These are phyloP conservation scores for Ctena decussata DNA, from an alignment of 2,888 invertebrate species.

Conservation along the genomic window DNA sequence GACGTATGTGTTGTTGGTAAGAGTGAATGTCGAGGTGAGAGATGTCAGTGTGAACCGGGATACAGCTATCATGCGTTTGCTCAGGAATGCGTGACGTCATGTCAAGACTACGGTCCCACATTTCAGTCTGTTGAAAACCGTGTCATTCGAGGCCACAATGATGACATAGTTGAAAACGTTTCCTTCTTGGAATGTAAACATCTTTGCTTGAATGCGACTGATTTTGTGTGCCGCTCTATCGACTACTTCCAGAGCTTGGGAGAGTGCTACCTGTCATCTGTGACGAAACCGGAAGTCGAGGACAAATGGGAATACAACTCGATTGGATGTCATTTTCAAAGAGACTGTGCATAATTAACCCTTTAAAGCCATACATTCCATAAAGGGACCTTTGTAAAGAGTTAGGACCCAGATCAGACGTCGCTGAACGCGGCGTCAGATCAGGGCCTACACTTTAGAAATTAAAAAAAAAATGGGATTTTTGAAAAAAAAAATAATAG, in stretches of 20 bases:
- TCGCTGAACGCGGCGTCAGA: too few species aligned
- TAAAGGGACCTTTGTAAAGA: too few species aligned
- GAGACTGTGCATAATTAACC: conserved; percentile 43
- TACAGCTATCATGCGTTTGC: conserved; percentile 41
- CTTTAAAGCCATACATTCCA: too few species aligned
- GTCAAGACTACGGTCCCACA: conserved; percentile 39
- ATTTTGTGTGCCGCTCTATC: conserved; percentile 50
- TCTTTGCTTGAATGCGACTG: conserved; percentile 15
- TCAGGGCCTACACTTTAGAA: too few species aligned
- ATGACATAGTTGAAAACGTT: conserved; percentile 17
- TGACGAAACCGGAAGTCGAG: conserved; percentile 21
- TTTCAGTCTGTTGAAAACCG: conserved; percentile 38
- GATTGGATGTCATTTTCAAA: conserved; percentile 52
- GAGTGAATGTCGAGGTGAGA: conserved; percentile 49
- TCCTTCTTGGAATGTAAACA: conserved; percentile 41
- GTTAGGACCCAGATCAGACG: too few species aligned
- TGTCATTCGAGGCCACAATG: conserved; percentile 54
- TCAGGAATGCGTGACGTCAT: conserved; percentile 28
- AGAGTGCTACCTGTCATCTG: conserved; percentile 47
- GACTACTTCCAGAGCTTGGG: conserved; percentile 53
- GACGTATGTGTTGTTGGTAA: conserved; percentile 36
- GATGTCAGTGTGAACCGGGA: conserved; percentile 53
- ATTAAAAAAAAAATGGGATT: too few species aligned
- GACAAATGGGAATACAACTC: conserved; percentile 55
- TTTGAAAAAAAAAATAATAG: too few species aligned